A percentile compares a stretch with the other conserved stretches of the same genome.
Evolutionary conservation across 2,113 vertebrate genomes (phyloP).

Genomic region (Colaptes auratus): DNA sequence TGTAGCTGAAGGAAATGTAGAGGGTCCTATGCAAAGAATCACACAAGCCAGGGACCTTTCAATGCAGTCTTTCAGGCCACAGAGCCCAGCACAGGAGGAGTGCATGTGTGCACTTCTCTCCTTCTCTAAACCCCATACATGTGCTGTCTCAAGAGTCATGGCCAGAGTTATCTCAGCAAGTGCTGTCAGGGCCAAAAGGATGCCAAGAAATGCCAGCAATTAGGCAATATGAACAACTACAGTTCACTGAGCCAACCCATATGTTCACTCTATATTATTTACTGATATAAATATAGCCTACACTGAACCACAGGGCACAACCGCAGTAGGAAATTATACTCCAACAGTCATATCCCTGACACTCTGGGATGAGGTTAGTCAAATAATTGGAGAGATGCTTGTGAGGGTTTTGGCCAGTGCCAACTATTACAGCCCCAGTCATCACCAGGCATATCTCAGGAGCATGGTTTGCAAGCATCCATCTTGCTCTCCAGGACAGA

Average conservation of each 20-base stretch:
- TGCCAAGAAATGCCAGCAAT: background rate
- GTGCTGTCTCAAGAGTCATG: background rate
- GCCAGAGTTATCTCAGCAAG: background rate
- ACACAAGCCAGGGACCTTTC: background rate
- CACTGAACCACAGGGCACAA: background rate
- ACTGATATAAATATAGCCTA: background rate
- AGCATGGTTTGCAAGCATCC: background rate
- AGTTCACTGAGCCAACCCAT: background rate
- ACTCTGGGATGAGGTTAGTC: background rate
- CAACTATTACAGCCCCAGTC: background rate
- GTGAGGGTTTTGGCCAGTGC: background rate
- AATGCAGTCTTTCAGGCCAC: background rate
- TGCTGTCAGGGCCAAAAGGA: background rate
- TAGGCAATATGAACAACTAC: background rate
- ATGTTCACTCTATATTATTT: background rate
- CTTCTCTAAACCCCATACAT: background rate
- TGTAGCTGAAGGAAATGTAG: no score
- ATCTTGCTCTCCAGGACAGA: background rate
- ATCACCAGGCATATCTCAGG: background rate
- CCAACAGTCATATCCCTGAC: background rate
- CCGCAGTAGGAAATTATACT: background rate
- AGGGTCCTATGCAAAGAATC: fast-evolving
- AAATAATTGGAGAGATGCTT: background rate
- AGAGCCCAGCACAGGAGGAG: background rate
- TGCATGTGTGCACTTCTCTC: background rate